Percentiles rank a stretch among this genome's conserved stretches.
phyloP scores from a whole-genome alignment of 2,113 vertebrate genomes.

The Tychaedon coryphoeus region DNA sequence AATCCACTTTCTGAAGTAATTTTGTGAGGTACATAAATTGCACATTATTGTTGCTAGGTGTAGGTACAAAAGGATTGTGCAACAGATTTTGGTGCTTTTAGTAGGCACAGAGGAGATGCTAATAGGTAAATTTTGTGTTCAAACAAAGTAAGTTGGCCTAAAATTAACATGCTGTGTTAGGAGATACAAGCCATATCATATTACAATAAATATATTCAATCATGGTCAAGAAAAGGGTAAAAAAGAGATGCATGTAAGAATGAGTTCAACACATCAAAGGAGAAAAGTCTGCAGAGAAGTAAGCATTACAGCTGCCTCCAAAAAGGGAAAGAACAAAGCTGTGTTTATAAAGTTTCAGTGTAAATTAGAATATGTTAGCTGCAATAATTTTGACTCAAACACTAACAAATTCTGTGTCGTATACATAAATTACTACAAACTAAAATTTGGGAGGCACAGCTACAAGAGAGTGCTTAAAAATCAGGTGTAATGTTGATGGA shows the following conservation, averaged over 20 bases:
- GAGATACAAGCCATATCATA: background rate
- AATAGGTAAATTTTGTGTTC: background rate
- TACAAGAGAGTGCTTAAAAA: background rate
- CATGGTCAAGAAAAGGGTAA: background rate
- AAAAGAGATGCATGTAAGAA: background rate
- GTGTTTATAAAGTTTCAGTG: background rate
- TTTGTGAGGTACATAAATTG: background rate
- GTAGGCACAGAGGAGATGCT: background rate
- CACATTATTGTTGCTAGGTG: background rate
- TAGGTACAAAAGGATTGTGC: background rate
- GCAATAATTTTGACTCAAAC: background rate
- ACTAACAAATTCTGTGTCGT: background rate
- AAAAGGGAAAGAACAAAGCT: background rate
- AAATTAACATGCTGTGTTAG: background rate
- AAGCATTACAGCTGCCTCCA: background rate
- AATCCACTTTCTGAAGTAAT: background rate
- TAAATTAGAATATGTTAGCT: background rate
- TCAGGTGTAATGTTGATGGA: fast-evolving
- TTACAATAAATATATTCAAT: background rate
- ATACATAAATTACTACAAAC: background rate
- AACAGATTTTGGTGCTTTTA: background rate
- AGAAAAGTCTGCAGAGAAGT: background rate
- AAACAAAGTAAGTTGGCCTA: background rate
- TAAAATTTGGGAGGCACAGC: background rate
- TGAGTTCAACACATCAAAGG: background rate